These are phyloP conservation scores for Bombus sibiricus DNA, from an alignment of 1,140 invertebrate genomes.

Conservation along the genomic window DNA sequence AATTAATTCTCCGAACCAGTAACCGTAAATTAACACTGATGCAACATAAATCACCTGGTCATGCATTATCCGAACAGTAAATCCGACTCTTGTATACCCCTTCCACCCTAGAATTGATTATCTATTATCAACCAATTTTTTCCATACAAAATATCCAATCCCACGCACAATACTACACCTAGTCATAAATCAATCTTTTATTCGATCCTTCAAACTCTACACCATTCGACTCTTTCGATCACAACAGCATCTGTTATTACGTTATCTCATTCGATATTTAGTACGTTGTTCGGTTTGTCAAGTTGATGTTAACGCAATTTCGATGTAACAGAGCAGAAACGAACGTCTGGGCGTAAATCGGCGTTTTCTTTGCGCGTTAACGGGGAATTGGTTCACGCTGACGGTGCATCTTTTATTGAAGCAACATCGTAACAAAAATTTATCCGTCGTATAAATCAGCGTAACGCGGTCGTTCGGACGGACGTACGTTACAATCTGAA, in stretches of 20 bases:
- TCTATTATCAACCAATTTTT: background rate
- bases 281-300: background rate
- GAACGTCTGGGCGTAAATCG: background rate
- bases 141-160: background rate
- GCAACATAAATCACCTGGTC: slow-evolving; percentile 1
- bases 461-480: slow-evolving; percentile 17
- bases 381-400: slow-evolving; percentile 11
- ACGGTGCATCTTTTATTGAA: slow-evolving; percentile 34
- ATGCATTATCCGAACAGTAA: background rate
- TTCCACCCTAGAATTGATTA: background rate
- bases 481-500: slow-evolving; percentile 35
- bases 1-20: slow-evolving; percentile 4
- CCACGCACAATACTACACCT: background rate
- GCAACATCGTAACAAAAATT: slow-evolving; percentile 42
- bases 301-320: background rate
- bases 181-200: background rate
- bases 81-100: background rate
- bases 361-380: background rate
- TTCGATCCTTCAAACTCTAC: background rate
- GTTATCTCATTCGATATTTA: background rate
- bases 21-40: slow-evolving; percentile 12
- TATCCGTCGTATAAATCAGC: slow-evolving; percentile 35
- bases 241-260: background rate
- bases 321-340: no score
- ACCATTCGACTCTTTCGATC: background rate